Evolutionary conservation across 2,888 invertebrate genomes (phyloP).

Genomic region (Copidosoma aretas): DNA sequence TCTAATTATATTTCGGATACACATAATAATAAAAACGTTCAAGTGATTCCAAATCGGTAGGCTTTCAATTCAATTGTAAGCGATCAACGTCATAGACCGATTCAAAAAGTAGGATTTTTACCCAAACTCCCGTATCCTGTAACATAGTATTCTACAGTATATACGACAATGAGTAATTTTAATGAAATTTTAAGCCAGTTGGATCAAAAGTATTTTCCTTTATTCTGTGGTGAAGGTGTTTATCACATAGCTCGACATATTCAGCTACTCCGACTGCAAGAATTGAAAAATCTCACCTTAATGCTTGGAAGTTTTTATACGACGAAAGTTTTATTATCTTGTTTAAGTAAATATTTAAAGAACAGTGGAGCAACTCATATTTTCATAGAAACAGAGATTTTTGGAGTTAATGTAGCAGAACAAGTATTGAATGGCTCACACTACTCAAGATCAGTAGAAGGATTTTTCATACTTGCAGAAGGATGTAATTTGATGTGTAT

Average conservation of each 20-base stretch:
- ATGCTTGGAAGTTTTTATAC: slow-evolving; percentile 27
- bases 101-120: slow-evolving; percentile 2
- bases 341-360: slow-evolving; percentile 35
- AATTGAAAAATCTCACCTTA: slow-evolving; percentile 17
- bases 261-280: not conserved
- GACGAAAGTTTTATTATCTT: slow-evolving; percentile 11
- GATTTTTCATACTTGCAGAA: slow-evolving; percentile 25
- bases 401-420: slow-evolving; percentile 10
- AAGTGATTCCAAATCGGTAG: slow-evolving; percentile 25
- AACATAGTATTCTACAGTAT: slow-evolving; percentile 26
- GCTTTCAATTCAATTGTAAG: slow-evolving; percentile 18
- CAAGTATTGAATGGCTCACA: slow-evolving; percentile 25
- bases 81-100: not conserved
- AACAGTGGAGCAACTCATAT: slow-evolving; percentile 29
- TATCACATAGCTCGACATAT: slow-evolving; percentile 27
- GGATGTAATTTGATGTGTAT: slow-evolving; percentile 7
- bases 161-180: slow-evolving; percentile 31
- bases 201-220: slow-evolving; percentile 16
- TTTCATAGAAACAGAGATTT: slow-evolving; percentile 19
- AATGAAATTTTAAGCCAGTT: slow-evolving; percentile 24
- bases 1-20: not conserved
- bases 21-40: not conserved
- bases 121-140: slow-evolving; percentile 13
- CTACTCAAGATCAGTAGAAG: slow-evolving; percentile 28
- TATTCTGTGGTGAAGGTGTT: slow-evolving; percentile 32